phyloP scores from a whole-genome alignment of 2,797 vertebrate species.

The Phalanger gymnotis region DNA sequence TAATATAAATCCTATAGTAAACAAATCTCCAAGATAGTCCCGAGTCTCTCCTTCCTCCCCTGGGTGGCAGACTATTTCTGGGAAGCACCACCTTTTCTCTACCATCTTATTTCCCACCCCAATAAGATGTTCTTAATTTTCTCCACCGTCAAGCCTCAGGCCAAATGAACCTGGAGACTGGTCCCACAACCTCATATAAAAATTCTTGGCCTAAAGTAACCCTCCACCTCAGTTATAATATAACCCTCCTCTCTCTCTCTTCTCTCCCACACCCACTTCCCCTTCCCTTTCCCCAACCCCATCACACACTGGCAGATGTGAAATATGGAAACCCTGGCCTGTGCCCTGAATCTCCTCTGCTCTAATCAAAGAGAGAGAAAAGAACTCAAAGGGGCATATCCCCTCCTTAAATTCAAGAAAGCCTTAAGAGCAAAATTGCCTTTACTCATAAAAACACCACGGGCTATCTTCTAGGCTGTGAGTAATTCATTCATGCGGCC shows the following conservation, averaged over 20 bases:
- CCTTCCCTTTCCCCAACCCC: neutral
- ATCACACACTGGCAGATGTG: neutral
- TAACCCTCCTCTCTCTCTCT: neutral
- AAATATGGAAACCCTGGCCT: neutral
- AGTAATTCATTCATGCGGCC: neutral
- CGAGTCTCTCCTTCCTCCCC: neutral
- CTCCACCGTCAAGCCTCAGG: neutral
- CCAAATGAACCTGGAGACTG: neutral
- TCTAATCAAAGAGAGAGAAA: neutral
- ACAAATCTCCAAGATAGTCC: neutral
- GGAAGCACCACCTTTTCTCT: constrained; percentile 18
- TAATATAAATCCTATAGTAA: neutral
- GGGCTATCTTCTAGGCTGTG: neutral
- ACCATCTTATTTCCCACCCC: too few species aligned
- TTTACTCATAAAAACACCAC: neutral
- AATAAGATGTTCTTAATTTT: neutral
- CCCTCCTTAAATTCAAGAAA: neutral
- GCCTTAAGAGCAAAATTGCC: neutral
- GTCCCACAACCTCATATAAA: neutral
- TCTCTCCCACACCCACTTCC: neutral
- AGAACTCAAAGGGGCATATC: neutral
- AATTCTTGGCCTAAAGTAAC: neutral
- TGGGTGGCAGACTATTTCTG: neutral
- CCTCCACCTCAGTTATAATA: neutral
- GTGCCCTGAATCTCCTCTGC: neutral